phyloP scores from a whole-genome alignment of 2,113 vertebrate species.

The Scalopus aquaticus region DNA sequence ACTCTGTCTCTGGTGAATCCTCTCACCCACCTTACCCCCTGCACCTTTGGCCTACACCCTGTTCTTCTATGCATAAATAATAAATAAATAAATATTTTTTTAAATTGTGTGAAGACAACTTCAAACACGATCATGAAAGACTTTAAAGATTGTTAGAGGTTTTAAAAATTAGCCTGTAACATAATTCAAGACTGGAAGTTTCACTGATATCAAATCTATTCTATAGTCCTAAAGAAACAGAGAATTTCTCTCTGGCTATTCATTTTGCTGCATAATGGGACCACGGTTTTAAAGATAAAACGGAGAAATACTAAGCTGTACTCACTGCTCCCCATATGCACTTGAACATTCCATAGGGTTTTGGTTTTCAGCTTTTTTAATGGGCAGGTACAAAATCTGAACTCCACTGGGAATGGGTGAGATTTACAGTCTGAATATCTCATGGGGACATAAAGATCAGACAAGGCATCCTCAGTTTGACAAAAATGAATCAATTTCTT shows the following conservation, averaged over 20 bases:
- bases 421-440: conserved; percentile 21
- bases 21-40: no score
- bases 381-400: background rate
- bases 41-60: no score
- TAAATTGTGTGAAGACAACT: background rate
- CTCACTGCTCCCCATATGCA: background rate
- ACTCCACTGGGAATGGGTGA: background rate
- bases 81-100: no score
- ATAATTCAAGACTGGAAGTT: background rate
- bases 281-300: background rate
- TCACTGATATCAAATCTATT: background rate
- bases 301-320: background rate
- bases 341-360: background rate
- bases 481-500: conserved; percentile 42
- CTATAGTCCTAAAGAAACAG: background rate
- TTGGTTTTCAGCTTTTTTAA: background rate
- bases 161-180: background rate
- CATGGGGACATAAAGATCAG: conserved; percentile 17
- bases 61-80: no score
- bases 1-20: no score
- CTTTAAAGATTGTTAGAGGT: background rate
- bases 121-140: background rate
- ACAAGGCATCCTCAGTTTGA: background rate
- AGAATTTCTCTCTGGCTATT: background rate
- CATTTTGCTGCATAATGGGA: background rate